Evolutionary conservation across 2,797 vertebrate genomes (phyloP), one percentile per base, ranked within the genome.

Genomic region (Pachyuromys duprasi): DNA sequence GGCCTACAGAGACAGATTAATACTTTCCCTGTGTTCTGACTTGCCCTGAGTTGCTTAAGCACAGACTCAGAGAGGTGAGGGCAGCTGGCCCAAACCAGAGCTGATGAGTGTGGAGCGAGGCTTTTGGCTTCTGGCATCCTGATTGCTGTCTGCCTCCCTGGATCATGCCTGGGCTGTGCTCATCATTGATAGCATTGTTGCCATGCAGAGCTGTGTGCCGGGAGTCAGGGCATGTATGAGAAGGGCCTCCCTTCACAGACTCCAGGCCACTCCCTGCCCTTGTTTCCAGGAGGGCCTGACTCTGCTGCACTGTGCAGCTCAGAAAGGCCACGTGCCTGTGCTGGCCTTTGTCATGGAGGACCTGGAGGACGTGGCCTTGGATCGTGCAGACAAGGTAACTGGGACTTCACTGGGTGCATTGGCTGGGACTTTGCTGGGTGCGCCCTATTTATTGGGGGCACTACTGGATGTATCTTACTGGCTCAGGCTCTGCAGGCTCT

Each of bases 281-380:
- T 95, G 65, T 94, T 93, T 94, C 63, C 96, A 99, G 99, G 98
- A 99, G 9, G 99, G 99, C 63, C 98, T 99, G 86, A 99, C 98
- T 84, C 96, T 99, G 89, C 98, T 99, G 88, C 99, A 99, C 96
- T 99, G 99, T 81, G 99, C 99, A 0, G 99, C 99, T 76, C 99
- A 99, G 97, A 98, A 99, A 94, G 99, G 99, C 49, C 99, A 99
- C 53, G 69, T 99, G 93, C 97, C 7, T 0, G 95, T 99, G 55
- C 96, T 99, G 95, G 98, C 99, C 70, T 99, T 99, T 97, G 98
- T 99, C 80, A 98, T 99, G 98, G 99, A 99, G 96, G 98, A 99
- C 95, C 99, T 99, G 65, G 99, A 99, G 75, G 98, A 99, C 0
- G n/a, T 99, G 69, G 93, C 90, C 92, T 97, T 99, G 75, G 99